phyloP scores from a whole-genome alignment of 2,113 vertebrate genomes.

The Ptilorrhoa leucosticta region DNA sequence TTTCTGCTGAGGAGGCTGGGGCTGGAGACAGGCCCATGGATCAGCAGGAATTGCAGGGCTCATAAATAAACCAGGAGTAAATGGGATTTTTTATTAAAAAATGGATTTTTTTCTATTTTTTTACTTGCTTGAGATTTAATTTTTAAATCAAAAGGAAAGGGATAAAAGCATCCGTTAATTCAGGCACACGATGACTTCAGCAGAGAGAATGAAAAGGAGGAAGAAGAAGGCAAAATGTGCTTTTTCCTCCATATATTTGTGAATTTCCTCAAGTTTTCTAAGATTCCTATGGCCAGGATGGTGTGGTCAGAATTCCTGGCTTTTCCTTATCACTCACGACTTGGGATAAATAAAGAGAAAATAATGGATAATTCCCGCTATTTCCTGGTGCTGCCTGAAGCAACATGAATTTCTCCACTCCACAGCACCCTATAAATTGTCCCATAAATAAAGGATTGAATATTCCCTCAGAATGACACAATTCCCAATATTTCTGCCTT shows the following conservation, averaged over 20 bases:
- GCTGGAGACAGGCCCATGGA: neutral
- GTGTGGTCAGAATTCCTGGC: neutral
- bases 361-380: neutral
- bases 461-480: neutral
- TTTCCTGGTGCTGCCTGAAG: neutral
- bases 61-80: neutral
- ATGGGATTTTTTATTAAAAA: neutral
- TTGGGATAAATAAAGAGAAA: neutral
- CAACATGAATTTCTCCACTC: neutral
- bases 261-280: neutral
- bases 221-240: neutral
- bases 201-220: neutral
- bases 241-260: neutral
- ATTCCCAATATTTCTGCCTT: neutral
- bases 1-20: neutral
- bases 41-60: neutral
- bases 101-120: fast-evolving
- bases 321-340: neutral
- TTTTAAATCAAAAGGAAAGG: neutral
- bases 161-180: neutral
- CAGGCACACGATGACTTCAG: neutral
- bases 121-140: neutral
- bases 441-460: neutral
- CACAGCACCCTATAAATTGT: neutral
- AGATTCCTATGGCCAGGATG: neutral